Base-by-base conservation (phyloP, 2,888 invertebrate species). In the Spilosoma lubricipeda region DNA sequence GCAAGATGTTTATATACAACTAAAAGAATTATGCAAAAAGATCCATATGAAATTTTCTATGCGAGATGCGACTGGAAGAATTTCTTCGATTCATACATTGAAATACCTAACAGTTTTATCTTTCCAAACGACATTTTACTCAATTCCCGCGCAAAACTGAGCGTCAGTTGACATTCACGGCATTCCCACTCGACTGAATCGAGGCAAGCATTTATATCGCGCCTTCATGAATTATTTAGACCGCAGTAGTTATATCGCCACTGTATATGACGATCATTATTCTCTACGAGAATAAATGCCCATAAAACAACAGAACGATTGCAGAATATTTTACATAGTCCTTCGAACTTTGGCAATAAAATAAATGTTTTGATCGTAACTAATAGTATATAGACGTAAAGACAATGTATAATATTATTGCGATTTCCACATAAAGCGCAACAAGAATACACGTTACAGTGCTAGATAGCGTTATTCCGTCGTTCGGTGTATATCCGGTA, bases 281-380 rank as follows among this genome's bases (percentile, higher is more conserved):
- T 79, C 71, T 76, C 71, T 70, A 68, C 69, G 39, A 39, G 74
- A 77, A 80, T 80, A 83, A 74, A 80, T 73, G 76, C 80, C 68
- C 77, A 80, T 75, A 76, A 81, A 76, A 70, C 65, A 74, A 71
- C 45, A 67, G 74, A 67, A 83, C 78, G 71, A 69, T 72, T 63
- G 18, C 8, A 23, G 81, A 83, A 82, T 82, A 81, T 75, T 52
- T 71, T 70, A 74, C 72, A 76, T 56, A 52, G 52, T 64, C 36
- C 8, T 13, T 36, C n/a, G 13, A 39, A 23, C 33, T n/a, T n/a
- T 68, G n/a, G 23, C 68, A 7, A 69, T 52, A 36, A 52, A 69
- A 33, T n/a, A 69, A 48, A 52, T 56, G 56, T 69, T 56, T 56
- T n/a, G 56, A 52, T 52, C 13, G 36, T 56, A 56, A 39, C 18